Evolutionary conservation across 2,113 vertebrate genomes (phyloP).

Genomic region (Trematocara unimaculatum): DNA sequence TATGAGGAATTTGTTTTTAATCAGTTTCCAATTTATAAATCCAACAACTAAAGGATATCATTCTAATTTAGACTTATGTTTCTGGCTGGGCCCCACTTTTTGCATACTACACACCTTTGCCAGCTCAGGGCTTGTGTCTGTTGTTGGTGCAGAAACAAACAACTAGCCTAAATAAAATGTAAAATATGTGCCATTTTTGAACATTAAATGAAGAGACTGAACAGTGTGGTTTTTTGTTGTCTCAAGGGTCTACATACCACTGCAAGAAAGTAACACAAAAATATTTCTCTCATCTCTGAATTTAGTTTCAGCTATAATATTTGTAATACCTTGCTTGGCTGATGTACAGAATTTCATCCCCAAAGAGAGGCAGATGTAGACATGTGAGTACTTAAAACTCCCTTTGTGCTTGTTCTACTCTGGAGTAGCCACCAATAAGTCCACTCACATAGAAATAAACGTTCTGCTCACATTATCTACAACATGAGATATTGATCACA

Average conservation of each 20-base stretch:
- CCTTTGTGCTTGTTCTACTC: neutral
- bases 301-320: neutral
- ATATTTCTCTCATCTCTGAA: neutral
- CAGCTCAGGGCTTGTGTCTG: neutral
- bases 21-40: neutral
- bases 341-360: neutral
- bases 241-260: neutral
- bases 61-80: neutral
- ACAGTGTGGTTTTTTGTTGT: neutral
- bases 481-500: neutral
- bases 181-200: neutral
- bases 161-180: neutral
- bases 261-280: neutral
- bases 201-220: neutral
- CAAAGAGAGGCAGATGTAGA: neutral
- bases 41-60: neutral
- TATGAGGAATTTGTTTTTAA: neutral
- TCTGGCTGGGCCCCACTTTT: neutral
- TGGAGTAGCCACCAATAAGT: neutral
- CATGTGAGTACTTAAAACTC: neutral
- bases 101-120: neutral
- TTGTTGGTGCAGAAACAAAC: neutral
- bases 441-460: neutral
- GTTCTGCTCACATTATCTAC: neutral
- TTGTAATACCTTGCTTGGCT: neutral